Evolutionary conservation across 1,140 invertebrate species (phyloP).

Genomic region (Cyphomyrmex costatus): DNA sequence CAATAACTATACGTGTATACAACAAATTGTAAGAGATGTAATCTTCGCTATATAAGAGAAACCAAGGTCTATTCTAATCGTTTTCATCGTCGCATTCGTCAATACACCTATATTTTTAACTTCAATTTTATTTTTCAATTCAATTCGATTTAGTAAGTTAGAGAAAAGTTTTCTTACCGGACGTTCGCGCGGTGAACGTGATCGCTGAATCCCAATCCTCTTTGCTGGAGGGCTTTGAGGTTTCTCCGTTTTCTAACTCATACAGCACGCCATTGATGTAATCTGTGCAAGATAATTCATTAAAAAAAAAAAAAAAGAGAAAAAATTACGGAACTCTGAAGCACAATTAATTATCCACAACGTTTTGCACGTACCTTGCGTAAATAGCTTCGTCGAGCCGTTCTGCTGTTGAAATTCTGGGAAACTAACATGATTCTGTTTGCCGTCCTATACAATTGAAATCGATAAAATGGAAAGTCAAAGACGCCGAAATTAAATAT

Average conservation of each 20-base stretch:
- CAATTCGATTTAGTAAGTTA: conserved; percentile 26
- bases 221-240: conserved; percentile 87
- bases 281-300: conserved; percentile 86
- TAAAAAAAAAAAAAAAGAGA: neutral
- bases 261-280: conserved; percentile 93
- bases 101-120: neutral
- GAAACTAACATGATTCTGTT: conserved; percentile 95
- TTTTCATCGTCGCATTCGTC: conserved; percentile 23
- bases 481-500: neutral
- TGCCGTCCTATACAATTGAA: conserved; percentile 89
- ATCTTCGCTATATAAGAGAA: conserved; percentile 13
- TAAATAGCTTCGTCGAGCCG: conserved; percentile 94
- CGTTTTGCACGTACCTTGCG: conserved; percentile 89
- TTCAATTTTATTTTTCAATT: neutral
- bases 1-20: neutral
- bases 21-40: neutral
- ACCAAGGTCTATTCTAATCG: neutral
- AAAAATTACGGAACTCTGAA: neutral
- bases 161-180: conserved; percentile 88
- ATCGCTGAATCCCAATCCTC: conserved; percentile 95
- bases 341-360: neutral
- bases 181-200: conserved; percentile 94
- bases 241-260: conserved; percentile 89
- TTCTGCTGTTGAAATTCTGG: conserved; percentile 95
- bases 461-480: conserved; percentile 15